These are phyloP conservation scores for Scelioninae gen. 2 DNA, from an alignment of 2,888 invertebrate species.

Conservation along the genomic window DNA sequence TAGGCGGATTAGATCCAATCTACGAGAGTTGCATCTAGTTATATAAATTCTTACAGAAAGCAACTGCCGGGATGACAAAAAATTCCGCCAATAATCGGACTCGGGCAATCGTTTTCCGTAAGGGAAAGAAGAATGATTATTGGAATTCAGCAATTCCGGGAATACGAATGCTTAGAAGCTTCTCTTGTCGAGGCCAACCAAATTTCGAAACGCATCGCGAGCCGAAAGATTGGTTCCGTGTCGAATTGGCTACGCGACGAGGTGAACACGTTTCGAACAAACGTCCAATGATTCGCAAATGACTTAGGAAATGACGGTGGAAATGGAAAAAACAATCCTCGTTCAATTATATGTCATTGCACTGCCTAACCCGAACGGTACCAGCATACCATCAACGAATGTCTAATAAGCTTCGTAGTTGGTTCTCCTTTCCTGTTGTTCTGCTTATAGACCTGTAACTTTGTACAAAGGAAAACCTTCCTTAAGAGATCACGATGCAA, in stretches of 20 bases:
- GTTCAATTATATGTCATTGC: too few species aligned
- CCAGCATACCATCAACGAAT: conserved; percentile 10
- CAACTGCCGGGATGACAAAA: conserved; percentile 3
- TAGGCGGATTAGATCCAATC: conserved; percentile 44
- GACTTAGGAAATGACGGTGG: too few species aligned
- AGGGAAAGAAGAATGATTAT: conserved; percentile 23
- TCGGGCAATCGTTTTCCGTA: conserved; percentile 12
- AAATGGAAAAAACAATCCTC: too few species aligned
- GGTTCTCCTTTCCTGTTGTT: conserved; percentile 10
- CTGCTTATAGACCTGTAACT: conserved; percentile 35
- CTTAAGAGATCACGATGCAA: conserved; percentile 38
- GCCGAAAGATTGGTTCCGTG: background rate
- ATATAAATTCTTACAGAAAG: conserved; percentile 27
- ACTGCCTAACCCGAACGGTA: background rate
- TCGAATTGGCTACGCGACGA: conserved; percentile 10
- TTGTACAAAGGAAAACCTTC: conserved; percentile 42
- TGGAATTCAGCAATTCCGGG: conserved; percentile 18
- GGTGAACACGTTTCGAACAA: background rate
- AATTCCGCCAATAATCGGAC: background rate
- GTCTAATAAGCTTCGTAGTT: conserved; percentile 28
- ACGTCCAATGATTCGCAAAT: background rate
- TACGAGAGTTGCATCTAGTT: conserved; percentile 32
- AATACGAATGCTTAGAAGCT: conserved; percentile 22
- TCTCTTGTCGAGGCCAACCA: conserved; percentile 2
- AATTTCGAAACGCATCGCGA: background rate